A percentile compares a stretch with the other conserved stretches of the same genome.
Evolutionary conservation across 2,797 vertebrate species (phyloP).

Genomic region (Sebastes reedi): DNA sequence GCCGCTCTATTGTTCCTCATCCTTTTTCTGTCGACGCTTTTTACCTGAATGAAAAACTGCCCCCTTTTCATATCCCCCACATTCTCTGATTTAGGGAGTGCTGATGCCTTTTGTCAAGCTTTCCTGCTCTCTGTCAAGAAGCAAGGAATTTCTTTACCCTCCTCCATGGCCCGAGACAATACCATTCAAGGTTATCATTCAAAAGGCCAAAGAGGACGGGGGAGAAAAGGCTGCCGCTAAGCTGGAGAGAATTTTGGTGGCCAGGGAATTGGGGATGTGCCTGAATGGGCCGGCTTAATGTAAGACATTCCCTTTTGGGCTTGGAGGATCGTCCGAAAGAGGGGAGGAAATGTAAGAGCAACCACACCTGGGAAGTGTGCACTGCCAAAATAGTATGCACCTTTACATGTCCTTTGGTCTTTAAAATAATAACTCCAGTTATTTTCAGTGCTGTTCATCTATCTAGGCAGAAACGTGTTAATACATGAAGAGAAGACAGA

Average conservation of each 20-base stretch:
- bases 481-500: neutral
- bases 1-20: constrained; percentile 47
- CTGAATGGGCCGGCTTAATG: constrained; percentile 61
- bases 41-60: constrained; percentile 73
- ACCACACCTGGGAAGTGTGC: constrained; percentile 21
- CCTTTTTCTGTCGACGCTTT: constrained; percentile 54
- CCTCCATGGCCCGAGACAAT: constrained; percentile 73
- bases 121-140: constrained; percentile 74
- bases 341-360: constrained; percentile 15
- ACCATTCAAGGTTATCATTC: constrained; percentile 82
- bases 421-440: neutral
- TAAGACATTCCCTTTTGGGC: constrained; percentile 58
- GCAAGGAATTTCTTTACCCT: constrained; percentile 72
- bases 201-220: constrained; percentile 71
- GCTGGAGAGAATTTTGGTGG: constrained; percentile 60
- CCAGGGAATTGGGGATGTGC: constrained; percentile 58
- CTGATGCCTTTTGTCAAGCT: constrained; percentile 76
- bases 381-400: neutral
- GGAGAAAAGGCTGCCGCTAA: constrained; percentile 56
- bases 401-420: neutral
- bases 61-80: constrained; percentile 61
- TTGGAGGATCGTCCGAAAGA: constrained; percentile 30
- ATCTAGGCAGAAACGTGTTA: neutral
- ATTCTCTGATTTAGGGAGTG: constrained; percentile 66
- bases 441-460: neutral